Base-by-base conservation (phyloP, 2,888 invertebrate genomes). In the Cephus spinipes region DNA sequence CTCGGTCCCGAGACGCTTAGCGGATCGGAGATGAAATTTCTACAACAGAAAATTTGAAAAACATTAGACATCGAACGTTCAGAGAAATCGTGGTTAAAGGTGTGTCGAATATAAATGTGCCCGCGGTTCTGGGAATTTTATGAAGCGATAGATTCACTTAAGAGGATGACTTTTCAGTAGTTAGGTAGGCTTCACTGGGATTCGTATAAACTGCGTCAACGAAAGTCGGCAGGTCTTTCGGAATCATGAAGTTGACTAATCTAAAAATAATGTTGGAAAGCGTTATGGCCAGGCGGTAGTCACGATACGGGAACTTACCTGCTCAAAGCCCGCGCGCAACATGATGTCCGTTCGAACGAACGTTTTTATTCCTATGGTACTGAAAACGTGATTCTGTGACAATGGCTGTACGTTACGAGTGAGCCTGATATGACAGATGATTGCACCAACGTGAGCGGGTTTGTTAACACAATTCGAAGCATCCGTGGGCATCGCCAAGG, bases 41-140 rank as follows among this genome's bases (percentile, higher is more conserved):
- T 79, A 74, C 34, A 79, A 79, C 76, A 76, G 69, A 79, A 40
- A 76, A 40, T 30, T 55, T 55, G 3, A 23, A 6, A 55, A 55
- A 23, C 55, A 6, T 55, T 55, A 55, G 55, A 55, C 55, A 31
- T 31, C 71, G 32, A 71, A 12, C 4, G 12, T 31, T 23, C 71
- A 9, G 9, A 0, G 6, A 15, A 55, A 23, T 23, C 9, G 1
- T 23, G 23, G 23, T 4, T 23, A 55, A 23, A 23, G 55, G 15
- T 23, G 55, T 23, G 55, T 55, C 55, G 6, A 55, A 55, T 55
- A 55, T 23, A 55, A 55, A 55, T 23, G 23, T 55, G 55, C 55
- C 23, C 9, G 23, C 23, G 23, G 55, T 55, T 2, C 23, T 55
- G 9, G 23, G 2, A 55, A 55, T 55, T 55, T 23, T 2, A 55